Evolutionary conservation across 2,113 vertebrate species (phyloP), one percentile per base, ranked within the genome.

Genomic region (Australoheros scitulus): DNA sequence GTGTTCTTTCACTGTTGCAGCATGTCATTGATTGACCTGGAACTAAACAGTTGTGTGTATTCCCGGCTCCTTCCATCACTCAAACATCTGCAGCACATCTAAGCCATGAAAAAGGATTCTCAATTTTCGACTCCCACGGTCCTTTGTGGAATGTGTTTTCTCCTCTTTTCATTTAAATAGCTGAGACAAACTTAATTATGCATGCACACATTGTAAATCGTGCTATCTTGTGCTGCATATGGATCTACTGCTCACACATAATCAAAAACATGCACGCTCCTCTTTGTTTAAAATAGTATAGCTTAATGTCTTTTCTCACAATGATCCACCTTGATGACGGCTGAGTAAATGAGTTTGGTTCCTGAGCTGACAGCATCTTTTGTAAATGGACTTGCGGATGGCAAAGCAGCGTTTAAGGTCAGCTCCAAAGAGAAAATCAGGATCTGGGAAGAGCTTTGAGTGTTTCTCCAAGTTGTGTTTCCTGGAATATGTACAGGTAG

Each of bases 101-200:
- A 85, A 86, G 64, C 87, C 91, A 84, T 91, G 86, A 89, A 92
- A 92, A 56, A n/a, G 65, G 85, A 94, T 93, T 88, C 76, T 15
- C 50, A 81, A 82, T 87, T 87, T 86, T 60, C 15, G 58, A 43
- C 59, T 82, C 82, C 77, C 70, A 81, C 65, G 38, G 77, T 82
- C 76, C 68, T 88, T 84, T 85, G 43, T 88, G 68, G 70, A 78
- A 89, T 43, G 55, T 52, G 70, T 89, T 88, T 89, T 89, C 74
- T 84, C 76, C 47, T 77, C 77, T 77, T 75, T 61, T 57, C 78
- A 34, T 90, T 89, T 84, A 84, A 89, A 88, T 52, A 60, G 64
- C 86, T 65, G 78, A 83, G 87, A 88, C 77, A 79, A 89, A 90
- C 79, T 72, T 52, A 83, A 88, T 91, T 87, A 89, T 85, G 75